phyloP scores from a whole-genome alignment of 2,888 invertebrate species.

The Ormyrus thymus region DNA sequence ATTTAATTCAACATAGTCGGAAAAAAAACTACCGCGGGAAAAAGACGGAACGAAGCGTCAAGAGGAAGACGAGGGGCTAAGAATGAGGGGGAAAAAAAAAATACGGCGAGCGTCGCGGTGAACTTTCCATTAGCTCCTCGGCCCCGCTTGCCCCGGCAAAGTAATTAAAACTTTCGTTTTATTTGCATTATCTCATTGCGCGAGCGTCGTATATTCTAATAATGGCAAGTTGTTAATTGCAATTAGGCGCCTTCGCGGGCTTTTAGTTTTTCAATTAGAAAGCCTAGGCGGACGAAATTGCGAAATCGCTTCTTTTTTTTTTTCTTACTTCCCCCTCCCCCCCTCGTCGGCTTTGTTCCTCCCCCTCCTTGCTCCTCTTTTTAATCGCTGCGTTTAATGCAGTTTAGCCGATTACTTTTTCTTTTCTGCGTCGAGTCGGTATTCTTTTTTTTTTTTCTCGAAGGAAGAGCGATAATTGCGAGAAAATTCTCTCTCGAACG shows the following conservation, averaged over 20 bases:
- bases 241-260: conserved; percentile 66
- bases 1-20: too few species aligned
- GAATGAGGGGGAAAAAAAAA: conserved; percentile 48
- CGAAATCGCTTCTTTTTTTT: conserved; percentile 35
- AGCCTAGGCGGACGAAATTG: conserved; percentile 30
- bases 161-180: conserved; percentile 75
- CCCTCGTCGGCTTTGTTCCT: not conserved
- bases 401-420: conserved; percentile 10
- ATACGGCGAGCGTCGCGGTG: conserved; percentile 63
- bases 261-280: conserved; percentile 56
- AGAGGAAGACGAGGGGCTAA: conserved; percentile 9
- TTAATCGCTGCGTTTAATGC: conserved; percentile 30
- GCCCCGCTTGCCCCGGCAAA: conserved; percentile 64
- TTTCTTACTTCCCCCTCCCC: not conserved
- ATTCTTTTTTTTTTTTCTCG: conserved; percentile 13
- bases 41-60: conserved; percentile 27
- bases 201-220: conserved; percentile 73
- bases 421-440: not conserved
- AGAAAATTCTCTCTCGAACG: too few species aligned
- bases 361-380: not conserved
- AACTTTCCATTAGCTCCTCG: conserved; percentile 71
- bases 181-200: conserved; percentile 75
- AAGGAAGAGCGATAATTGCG: too few species aligned
- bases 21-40: conserved; percentile 51
- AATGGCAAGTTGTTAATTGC: conserved; percentile 72